Percentiles rank a stretch among this genome's conserved stretches.
Evolutionary conservation across 2,113 vertebrate genomes (phyloP).

Genomic region (Dasyprocta punctata): DNA sequence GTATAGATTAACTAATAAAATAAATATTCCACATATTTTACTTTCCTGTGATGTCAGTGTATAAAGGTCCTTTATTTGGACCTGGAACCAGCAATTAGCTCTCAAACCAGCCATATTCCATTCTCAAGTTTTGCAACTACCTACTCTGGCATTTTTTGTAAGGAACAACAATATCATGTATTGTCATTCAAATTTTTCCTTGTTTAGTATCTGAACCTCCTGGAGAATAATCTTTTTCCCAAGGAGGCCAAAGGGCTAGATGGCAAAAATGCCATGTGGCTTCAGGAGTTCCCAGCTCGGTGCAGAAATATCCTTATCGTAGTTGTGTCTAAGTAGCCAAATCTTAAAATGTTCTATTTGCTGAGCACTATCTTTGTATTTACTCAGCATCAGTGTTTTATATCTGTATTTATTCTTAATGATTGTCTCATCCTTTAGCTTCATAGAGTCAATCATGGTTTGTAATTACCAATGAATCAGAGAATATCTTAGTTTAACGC

Average conservation of each 20-base stretch:
- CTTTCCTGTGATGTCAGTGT: background rate
- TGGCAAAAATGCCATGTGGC: background rate
- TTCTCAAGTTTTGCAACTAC: background rate
- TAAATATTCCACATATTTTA: background rate
- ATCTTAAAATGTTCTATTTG: background rate
- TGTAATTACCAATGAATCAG: background rate
- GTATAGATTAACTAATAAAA: background rate
- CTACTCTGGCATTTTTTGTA: background rate
- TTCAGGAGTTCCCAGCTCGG: background rate
- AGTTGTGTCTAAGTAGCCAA: background rate
- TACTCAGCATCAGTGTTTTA: constrained; percentile 16
- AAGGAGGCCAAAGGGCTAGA: background rate
- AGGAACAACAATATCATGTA: background rate
- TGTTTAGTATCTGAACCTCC: background rate
- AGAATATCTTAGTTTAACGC: background rate
- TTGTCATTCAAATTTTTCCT: background rate
- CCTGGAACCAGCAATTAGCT: background rate
- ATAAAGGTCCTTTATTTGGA: background rate
- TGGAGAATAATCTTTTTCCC: background rate
- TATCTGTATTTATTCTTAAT: constrained; percentile 32
- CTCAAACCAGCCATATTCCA: background rate
- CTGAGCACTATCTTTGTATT: background rate
- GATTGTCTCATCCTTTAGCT: background rate
- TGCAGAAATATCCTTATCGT: background rate
- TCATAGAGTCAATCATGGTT: background rate